Percentiles rank a stretch among this genome's conserved stretches.
phyloP scores from a whole-genome alignment of 2,797 vertebrate species.

The Synanceia verrucosa region DNA sequence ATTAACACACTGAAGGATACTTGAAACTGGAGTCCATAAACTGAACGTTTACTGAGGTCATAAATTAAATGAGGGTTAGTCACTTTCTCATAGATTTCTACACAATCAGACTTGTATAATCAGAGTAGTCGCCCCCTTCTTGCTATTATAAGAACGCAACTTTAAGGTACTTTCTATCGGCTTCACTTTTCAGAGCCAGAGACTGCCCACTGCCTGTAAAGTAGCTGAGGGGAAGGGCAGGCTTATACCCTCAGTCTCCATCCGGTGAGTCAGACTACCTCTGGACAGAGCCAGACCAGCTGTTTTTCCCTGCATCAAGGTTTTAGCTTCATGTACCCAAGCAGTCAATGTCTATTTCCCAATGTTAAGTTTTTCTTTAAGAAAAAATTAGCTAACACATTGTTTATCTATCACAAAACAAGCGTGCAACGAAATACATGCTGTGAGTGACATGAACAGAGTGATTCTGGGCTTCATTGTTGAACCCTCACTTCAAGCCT shows the following conservation, averaged over 20 bases:
- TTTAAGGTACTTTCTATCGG: too few relatives aligned
- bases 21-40: not conserved
- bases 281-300: not conserved
- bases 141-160: not conserved
- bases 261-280: not conserved
- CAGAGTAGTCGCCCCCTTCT: not conserved
- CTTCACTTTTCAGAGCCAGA: too few relatives aligned
- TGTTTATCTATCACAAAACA: not conserved
- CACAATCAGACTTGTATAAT: not conserved
- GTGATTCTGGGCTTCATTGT: slow-evolving; percentile 36
- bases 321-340: not conserved
- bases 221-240: not conserved
- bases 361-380: not conserved
- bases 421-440: not conserved
- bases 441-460: slow-evolving; percentile 21
- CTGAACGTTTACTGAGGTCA: not conserved
- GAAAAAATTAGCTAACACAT: not conserved
- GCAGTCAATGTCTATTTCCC: too few relatives aligned
- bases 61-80: not conserved
- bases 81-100: not conserved
- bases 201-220: too few relatives aligned
- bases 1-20: not conserved
- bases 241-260: not conserved
- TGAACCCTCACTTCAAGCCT: slow-evolving; percentile 39
- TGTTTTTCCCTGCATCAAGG: not conserved